Evolutionary conservation across 2,797 vertebrate species (phyloP).

Genomic region (Lepilemur ruficaudatus): DNA sequence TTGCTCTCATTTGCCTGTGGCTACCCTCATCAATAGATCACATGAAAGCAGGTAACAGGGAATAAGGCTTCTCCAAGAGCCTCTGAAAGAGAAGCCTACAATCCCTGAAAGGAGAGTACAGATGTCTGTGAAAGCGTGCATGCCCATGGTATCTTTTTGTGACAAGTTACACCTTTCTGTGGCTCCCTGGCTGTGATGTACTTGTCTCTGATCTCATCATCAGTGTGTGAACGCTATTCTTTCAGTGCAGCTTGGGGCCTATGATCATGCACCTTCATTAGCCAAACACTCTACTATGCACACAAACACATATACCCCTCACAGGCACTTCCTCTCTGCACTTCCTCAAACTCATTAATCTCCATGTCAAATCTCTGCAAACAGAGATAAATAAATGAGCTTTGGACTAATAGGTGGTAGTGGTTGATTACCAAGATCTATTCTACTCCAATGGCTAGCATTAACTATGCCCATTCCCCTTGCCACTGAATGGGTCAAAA

Average conservation of each 20-base stretch:
- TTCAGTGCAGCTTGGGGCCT: not conserved
- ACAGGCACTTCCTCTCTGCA: not conserved
- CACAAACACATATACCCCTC: no score
- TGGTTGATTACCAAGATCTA: not conserved
- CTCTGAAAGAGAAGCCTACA: not conserved
- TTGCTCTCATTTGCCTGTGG: not conserved
- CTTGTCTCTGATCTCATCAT: not conserved
- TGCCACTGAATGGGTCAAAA: not conserved
- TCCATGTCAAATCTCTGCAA: not conserved
- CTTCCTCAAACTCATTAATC: not conserved
- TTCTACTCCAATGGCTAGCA: not conserved
- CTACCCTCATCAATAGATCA: not conserved
- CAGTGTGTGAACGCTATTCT: not conserved
- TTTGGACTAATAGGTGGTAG: not conserved
- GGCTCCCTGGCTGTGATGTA: not conserved
- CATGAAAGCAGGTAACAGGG: not conserved
- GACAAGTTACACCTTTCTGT: not conserved
- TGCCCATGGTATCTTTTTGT: not conserved
- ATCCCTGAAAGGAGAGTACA: not conserved
- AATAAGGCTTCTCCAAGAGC: not conserved
- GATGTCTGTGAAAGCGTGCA: not conserved
- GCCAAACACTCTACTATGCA: not conserved
- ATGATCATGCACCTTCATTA: not conserved
- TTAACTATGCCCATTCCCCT: not conserved
- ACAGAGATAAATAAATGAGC: not conserved